A percentile compares a stretch with the other conserved stretches of the same genome.
phyloP scores from a whole-genome alignment of 92 coral and sea anemone genomes.

The Siderastrea siderea region DNA sequence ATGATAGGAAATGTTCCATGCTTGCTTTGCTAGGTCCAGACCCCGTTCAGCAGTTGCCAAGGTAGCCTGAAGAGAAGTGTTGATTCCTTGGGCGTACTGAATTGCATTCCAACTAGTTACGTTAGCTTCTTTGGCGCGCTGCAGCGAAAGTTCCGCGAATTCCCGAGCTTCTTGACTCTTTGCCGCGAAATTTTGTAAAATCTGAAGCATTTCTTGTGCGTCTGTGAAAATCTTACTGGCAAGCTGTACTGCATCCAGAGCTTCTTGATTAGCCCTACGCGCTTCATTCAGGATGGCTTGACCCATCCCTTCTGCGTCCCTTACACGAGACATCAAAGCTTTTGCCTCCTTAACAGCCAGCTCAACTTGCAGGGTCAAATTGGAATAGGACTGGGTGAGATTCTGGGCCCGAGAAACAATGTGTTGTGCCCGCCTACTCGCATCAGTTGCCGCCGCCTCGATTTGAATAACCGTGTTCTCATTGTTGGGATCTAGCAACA shows the following conservation, averaged over 20 bases:
- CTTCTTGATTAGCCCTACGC: slow-evolving; percentile 64
- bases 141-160: slow-evolving; percentile 80
- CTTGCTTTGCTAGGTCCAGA: slow-evolving; percentile 65
- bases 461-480: slow-evolving; percentile 49
- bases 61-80: slow-evolving; percentile 80
- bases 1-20: slow-evolving; percentile 59
- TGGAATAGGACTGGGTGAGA: slow-evolving; percentile 44
- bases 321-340: slow-evolving; percentile 53
- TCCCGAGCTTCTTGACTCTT: slow-evolving; percentile 77
- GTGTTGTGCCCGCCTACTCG: slow-evolving; percentile 52
- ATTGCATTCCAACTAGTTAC: slow-evolving; percentile 81
- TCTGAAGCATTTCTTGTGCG: slow-evolving; percentile 78
- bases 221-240: slow-evolving; percentile 82
- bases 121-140: slow-evolving; percentile 71
- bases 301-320: slow-evolving; percentile 36
- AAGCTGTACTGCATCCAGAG: slow-evolving; percentile 75
- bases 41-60: slow-evolving; percentile 65
- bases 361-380: slow-evolving; percentile 54
- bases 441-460: slow-evolving; percentile 41
- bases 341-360: slow-evolving; percentile 46
- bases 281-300: slow-evolving; percentile 77
- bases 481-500: slow-evolving; percentile 62
- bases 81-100: slow-evolving; percentile 68
- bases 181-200: slow-evolving; percentile 71
- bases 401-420: slow-evolving; percentile 40